Base-by-base conservation (phyloP, 2,888 invertebrate genomes). In the Agonopterix arenella region DNA sequence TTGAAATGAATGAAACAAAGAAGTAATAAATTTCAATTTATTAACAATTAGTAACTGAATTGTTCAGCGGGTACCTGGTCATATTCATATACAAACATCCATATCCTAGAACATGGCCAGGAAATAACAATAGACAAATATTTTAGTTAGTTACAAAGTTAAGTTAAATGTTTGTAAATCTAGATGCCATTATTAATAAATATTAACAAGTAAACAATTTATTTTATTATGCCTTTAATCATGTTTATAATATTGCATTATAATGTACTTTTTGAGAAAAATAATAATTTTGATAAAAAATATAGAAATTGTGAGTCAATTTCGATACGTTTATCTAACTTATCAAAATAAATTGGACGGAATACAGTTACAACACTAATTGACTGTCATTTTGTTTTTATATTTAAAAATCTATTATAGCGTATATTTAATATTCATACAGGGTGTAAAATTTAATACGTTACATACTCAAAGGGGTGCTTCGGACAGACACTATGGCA, bases 31-130 rank as follows among this genome's bases (percentile, higher is more conserved):
- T 65, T 80, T 83, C 71, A 76, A 81, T 89, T 88, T 88, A 88
- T 88, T 88, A 88, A 88, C 88, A 88, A 86, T 89, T 88, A 88
- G 85, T 88, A 84, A 79, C 78, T 76, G 74, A 79, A 76, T 65
- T 62, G 56, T 59, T 80, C 77, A 80, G 75, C 59, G 66, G 55
- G 69, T 66, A 72, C 70, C 63, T 59, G 60, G 58, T 67, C 71
- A 70, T 70, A 54, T 67, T 71, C 66, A 1, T 2, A 43, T 2
- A 43, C n/a, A 13, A 11, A 11, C 8, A 11, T 56, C 51, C 53
- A 54, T 54, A 54, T 53, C 59, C 47, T 51, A 59, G 28, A 70
- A 68, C 64, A 66, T 61, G 66, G 66, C 58, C 68, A 58, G 57
- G 68, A 69, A 74, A 82, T 81, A 82, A 84, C 83, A 85, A 80